Evolutionary conservation across 2,888 invertebrate species (phyloP), one percentile per base, ranked within the genome.

Genomic region (Phortica magna): DNA sequence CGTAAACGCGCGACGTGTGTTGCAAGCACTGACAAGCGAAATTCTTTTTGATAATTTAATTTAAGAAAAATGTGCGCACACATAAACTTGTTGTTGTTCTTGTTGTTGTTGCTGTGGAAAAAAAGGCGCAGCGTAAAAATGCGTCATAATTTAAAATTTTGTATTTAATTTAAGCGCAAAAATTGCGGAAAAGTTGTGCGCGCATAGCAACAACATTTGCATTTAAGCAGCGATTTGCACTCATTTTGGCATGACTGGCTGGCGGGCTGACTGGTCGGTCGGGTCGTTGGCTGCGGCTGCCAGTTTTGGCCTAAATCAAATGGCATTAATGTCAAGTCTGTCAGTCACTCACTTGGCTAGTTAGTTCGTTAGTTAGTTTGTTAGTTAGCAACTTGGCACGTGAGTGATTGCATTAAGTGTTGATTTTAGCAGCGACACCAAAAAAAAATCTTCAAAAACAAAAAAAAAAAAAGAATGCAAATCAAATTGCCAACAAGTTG

Each of bases 1-100:
- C 31, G 31, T 31, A 3, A 31, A 3, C 3, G 31, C 1, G 31
- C 31, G 31, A 31, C 31, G 31, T 31, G 31, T 31, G 31, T 31
- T 1, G 31, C 41, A 67, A n/a, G 12, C n/a, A 68, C 43, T 68
- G 68, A 42, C 43, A 68, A 83, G 85, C 79, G 87, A 87, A 85
- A 87, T 85, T 88, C 88, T 88, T 87, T 81, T 88, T 88, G 88
- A 85, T 85, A 85, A 88, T 85, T 85, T 85, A 88, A 85, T 85
- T 85, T 85, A 43, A 43, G 22, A 70, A 70, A 70, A 70, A 61
- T 61, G 59, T 61, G 59, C 19, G 22, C 6, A 10, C 59, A 19
- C 19, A 61, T 7, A 31, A 1, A 31, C 1, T 31, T 31, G 31
- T 31, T 31, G 31, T 31, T 31, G 59, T 61, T 61, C 7, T 2